These are phyloP conservation scores for Drosophila kokeensis DNA, from an alignment of 2,888 invertebrate species.

Conservation along the genomic window DNA sequence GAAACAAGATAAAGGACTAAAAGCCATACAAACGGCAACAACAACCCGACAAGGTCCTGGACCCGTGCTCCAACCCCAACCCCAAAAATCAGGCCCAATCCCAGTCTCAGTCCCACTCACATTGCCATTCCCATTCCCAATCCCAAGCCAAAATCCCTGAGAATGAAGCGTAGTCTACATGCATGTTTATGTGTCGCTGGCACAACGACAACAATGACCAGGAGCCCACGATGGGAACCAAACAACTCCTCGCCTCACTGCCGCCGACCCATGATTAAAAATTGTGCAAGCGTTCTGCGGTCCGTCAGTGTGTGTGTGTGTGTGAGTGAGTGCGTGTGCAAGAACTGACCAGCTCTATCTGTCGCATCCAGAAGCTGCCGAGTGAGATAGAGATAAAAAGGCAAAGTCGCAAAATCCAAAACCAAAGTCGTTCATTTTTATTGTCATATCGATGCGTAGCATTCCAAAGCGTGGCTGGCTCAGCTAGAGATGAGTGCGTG, in stretches of 20 bases:
- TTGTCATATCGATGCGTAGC: conserved; percentile 75
- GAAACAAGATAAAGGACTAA: conserved; percentile 83
- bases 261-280: conserved; percentile 71
- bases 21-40: conserved; percentile 69
- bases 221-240: conserved; percentile 21
- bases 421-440: conserved; percentile 76
- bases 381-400: conserved; percentile 37
- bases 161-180: conserved; percentile 45
- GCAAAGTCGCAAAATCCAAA: conserved; percentile 74
- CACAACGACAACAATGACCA: conserved; percentile 63
- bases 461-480: conserved; percentile 7
- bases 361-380: conserved; percentile 6
- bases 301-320: background rate
- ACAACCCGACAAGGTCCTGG: conserved; percentile 57
- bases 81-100: background rate
- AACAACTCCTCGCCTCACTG: conserved; percentile 44
- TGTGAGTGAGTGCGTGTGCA: background rate
- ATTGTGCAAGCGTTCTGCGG: conserved; percentile 70
- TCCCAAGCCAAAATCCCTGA: conserved; percentile 6
- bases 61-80: background rate
- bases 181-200: conserved; percentile 73
- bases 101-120: background rate
- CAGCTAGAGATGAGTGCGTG: conserved; percentile 32
- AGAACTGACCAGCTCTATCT: background rate
- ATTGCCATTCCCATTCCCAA: conserved; percentile 1